Evolutionary conservation across 2,888 invertebrate species (phyloP), one percentile per base, ranked within the genome.

Genomic region (Hesperia comma): DNA sequence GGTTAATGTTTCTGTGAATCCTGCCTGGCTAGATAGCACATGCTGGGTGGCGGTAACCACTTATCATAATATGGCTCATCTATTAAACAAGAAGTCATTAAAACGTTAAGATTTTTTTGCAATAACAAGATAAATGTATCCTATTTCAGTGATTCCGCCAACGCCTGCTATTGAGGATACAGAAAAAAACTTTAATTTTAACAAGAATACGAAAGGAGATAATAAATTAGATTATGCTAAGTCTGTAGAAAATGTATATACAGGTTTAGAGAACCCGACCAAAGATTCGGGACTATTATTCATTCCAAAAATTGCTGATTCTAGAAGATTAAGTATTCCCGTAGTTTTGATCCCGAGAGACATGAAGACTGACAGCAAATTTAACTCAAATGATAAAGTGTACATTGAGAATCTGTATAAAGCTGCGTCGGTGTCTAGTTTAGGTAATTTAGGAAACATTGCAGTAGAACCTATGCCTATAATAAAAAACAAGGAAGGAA

Each of bases 401-500:
- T 92, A 90, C 68, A 76, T 91, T 62, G 88, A 92, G 74, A 92
- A 92, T 71, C 75, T 92, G 63, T 91, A 89, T 68, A 92, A 91
- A 73, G 91, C 92, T 0, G 90, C 90, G 0, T 92, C 92, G 0
- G 87, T 90, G 12, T 87, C 88, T 1, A 92, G 92, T 77, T 82
- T 92, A 68, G 92, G 92, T 0, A 90, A 89, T 76, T 91, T 92
- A 32, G 91, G 91, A 0, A 85, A 76, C 53, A 86, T 91, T 17
- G 88, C 82, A 1, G 90, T 84, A 0, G 92, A 87, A 71, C 92
- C 92, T 0, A 85, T 92, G 88, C 90, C 92, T 5, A 88, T 92
- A 66, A 90, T 90, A 63, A 92, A 90, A 79, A 91, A 92, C 67
- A 92, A 90, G 69, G 89, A 91, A 68, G 92, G 92, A 32, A 92